Conservation (phyloP, 2,888 invertebrate genomes). For the Ophonus ardosiacus region DNA sequence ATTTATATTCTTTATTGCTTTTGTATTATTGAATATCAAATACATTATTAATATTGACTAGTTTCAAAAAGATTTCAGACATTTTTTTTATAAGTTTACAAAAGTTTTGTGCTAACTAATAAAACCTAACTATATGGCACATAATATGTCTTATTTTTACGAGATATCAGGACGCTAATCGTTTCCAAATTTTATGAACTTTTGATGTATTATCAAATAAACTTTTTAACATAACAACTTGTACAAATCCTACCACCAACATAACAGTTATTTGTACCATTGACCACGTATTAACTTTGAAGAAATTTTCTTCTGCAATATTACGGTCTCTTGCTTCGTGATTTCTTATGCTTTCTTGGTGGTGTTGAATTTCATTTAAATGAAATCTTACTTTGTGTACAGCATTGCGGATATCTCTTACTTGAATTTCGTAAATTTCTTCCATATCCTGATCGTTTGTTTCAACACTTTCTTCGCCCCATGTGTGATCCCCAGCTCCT, state of each 20-base stretch:
- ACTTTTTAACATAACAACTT: constrained; percentile 88
- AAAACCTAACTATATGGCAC: constrained; percentile 57
- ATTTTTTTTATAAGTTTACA: constrained; percentile 43
- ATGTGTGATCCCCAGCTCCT: constrained; percentile 78
- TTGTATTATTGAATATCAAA: constrained; percentile 60
- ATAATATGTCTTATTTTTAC: constrained; percentile 1
- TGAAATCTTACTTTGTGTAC: constrained; percentile 81
- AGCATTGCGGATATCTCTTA: constrained; percentile 82
- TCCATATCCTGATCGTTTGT: constrained; percentile 75
- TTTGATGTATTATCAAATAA: constrained; percentile 82
- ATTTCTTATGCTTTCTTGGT: constrained; percentile 85
- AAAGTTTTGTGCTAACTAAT: constrained; percentile 49
- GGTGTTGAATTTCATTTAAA: constrained; percentile 80
- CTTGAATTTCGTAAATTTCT: constrained; percentile 79
- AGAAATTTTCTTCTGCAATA: constrained; percentile 88
- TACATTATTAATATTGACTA: constrained; percentile 59
- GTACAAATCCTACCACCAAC: constrained; percentile 84
- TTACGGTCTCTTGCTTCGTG: constrained; percentile 90
- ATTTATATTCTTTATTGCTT: constrained; percentile 55
- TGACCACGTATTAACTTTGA: constrained; percentile 89
- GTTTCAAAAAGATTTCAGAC: constrained; percentile 24
- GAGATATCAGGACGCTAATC: constrained; percentile 66
- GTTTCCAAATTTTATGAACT: constrained; percentile 73
- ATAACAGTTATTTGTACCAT: constrained; percentile 85
- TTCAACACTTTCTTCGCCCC: constrained; percentile 77